Evolutionary conservation across 23 tunicate genomes (phyloP).

Genomic region (Clavelina lepadiformis): DNA sequence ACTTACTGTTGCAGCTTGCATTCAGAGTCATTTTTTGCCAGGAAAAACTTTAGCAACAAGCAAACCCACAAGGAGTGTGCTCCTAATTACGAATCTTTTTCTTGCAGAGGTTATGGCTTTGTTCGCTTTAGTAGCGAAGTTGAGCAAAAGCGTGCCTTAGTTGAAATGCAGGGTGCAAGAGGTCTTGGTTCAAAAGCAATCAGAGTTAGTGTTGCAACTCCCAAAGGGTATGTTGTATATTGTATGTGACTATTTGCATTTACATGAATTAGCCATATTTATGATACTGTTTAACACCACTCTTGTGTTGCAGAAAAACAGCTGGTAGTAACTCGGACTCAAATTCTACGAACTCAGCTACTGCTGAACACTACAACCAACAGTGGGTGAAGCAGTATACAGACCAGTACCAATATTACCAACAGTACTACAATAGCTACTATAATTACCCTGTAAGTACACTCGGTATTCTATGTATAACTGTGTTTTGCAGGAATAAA

Average conservation of each 20-base stretch:
- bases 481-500: too few species aligned
- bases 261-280: not conserved
- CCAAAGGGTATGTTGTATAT: constrained; percentile 63
- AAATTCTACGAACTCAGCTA: constrained; percentile 13
- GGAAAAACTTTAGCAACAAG: too few species aligned
- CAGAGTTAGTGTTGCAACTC: constrained; percentile 70
- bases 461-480: not conserved
- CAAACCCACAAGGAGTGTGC: not conserved
- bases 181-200: constrained; percentile 70
- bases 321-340: constrained; percentile 4
- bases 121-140: constrained; percentile 69
- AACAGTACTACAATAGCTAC: constrained; percentile 77
- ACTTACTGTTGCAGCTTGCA: too few species aligned
- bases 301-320: not conserved
- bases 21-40: not conserved
- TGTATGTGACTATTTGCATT: too few species aligned
- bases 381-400: constrained; percentile 68
- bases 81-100: not conserved
- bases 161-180: constrained; percentile 84
- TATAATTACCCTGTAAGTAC: constrained; percentile 58
- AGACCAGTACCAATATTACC: constrained; percentile 60
- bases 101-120: constrained; percentile 85
- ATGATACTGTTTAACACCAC: not conserved
- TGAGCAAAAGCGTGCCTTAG: constrained; percentile 64
- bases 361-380: constrained; percentile 25